Percentiles rank a stretch among this genome's conserved stretches.
Evolutionary conservation across 2,113 vertebrate species (phyloP).

Genomic region (Otolemur garnettii): DNA sequence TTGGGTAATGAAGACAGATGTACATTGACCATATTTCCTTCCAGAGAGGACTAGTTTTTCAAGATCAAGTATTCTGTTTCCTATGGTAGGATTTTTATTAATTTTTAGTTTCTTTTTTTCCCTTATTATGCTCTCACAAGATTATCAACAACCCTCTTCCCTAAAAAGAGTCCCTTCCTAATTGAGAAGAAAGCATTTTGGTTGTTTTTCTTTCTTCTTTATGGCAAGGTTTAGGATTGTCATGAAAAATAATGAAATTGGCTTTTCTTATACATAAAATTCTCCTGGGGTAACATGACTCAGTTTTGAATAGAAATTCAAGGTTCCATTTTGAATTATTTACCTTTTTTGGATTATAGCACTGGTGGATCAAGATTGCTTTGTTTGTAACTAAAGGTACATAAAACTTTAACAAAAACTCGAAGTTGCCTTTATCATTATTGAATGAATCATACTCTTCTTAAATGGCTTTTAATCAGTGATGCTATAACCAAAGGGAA

Average conservation of each 20-base stretch:
- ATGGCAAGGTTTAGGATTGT: conserved; percentile 50
- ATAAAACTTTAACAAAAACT: conserved; percentile 54
- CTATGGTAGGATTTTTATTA: conserved; percentile 19
- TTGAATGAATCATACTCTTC: conserved; percentile 64
- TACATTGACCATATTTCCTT: not conserved
- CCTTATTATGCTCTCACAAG: conserved; percentile 14
- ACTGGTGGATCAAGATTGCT: conserved; percentile 46
- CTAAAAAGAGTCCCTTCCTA: not conserved
- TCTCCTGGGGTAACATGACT: conserved; percentile 47
- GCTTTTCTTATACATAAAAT: conserved; percentile 43
- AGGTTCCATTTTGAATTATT: conserved; percentile 60
- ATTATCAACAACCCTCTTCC: not conserved
- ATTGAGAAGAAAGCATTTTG: conserved; percentile 62
- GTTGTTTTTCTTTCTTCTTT: not conserved
- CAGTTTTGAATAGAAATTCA: conserved; percentile 64
- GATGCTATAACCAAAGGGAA: conserved; percentile 61
- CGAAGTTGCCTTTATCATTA: conserved; percentile 66
- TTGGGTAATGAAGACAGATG: not conserved
- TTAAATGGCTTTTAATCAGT: conserved; percentile 60
- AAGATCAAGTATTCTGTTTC: conserved; percentile 26
- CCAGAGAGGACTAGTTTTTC: not conserved
- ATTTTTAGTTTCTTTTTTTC: conserved; percentile 35
- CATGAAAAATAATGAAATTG: conserved; percentile 51
- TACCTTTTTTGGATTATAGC: conserved; percentile 9
- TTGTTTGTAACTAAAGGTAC: conserved; percentile 59